Conservation (phyloP, 2,113 vertebrate genomes). For the Pampusana beccarii region DNA sequence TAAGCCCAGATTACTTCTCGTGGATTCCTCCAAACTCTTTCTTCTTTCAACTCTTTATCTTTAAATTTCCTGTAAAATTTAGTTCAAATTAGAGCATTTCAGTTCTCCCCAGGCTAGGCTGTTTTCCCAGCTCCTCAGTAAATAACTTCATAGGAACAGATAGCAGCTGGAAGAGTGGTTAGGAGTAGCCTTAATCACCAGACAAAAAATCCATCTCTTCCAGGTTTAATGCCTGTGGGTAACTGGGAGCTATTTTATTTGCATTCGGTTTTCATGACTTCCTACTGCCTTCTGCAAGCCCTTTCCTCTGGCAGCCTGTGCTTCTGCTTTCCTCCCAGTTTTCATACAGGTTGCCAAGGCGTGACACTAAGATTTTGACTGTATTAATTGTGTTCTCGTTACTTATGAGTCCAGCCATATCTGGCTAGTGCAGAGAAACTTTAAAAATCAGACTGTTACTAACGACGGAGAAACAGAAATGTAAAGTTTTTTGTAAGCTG, state of each 20-base stretch:
- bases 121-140: not conserved
- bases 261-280: constrained; percentile 9
- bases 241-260: constrained; percentile 7
- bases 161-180: not conserved
- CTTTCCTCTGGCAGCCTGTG: not conserved
- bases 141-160: not conserved
- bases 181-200: not conserved
- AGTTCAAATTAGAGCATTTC: not conserved
- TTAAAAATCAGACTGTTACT: not conserved
- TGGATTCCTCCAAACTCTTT: not conserved
- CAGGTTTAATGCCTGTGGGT: constrained; percentile 1
- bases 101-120: not conserved
- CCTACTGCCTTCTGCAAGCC: not conserved
- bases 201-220: not conserved
- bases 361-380: not conserved
- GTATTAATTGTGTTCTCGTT: not conserved
- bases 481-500: not conserved
- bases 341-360: not conserved
- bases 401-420: not conserved
- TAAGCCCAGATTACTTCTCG: not conserved
- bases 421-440: not conserved
- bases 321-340: not conserved
- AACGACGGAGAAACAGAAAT: not conserved
- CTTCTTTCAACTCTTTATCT: not conserved
- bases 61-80: not conserved